phyloP scores from a whole-genome alignment of 2,797 vertebrate species.

The Schizopygopsis pylzovi region DNA sequence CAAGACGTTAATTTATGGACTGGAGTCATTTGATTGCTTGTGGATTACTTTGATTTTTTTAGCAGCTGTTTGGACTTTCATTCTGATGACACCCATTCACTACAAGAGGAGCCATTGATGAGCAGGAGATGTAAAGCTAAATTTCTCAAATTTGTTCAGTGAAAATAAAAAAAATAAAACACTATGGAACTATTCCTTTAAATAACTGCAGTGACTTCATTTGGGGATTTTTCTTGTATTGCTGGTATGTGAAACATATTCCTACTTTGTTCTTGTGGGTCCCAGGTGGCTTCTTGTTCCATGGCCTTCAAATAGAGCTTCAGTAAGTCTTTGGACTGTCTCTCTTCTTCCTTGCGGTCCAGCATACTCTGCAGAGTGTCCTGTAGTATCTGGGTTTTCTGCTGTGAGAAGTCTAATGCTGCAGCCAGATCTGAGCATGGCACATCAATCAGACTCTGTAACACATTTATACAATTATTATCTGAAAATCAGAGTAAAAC shows the following conservation, averaged over 20 bases:
- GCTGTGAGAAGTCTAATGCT: constrained; percentile 77
- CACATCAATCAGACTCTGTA: constrained; percentile 85
- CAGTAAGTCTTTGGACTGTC: constrained; percentile 89
- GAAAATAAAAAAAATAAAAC: background rate
- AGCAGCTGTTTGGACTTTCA: background rate
- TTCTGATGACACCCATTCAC: background rate
- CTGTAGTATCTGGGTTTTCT: constrained; percentile 79
- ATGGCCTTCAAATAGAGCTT: constrained; percentile 84
- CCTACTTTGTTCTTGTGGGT: constrained; percentile 64
- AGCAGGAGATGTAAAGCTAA: background rate
- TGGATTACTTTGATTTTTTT: background rate
- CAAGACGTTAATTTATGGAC: background rate
- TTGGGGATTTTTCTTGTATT: background rate
- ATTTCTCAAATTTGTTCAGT: background rate
- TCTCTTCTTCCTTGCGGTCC: constrained; percentile 88
- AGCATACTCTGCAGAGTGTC: constrained; percentile 85
- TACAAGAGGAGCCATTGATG: background rate
- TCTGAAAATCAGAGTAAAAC: background rate
- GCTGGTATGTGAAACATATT: background rate
- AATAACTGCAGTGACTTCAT: background rate
- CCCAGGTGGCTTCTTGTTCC: constrained; percentile 68
- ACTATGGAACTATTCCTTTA: background rate
- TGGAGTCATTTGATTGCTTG: background rate
- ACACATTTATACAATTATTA: constrained; percentile 23
- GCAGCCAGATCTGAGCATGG: constrained; percentile 80